phyloP scores from a whole-genome alignment of 2,113 vertebrate species.

The Oxyruncus cristatus region DNA sequence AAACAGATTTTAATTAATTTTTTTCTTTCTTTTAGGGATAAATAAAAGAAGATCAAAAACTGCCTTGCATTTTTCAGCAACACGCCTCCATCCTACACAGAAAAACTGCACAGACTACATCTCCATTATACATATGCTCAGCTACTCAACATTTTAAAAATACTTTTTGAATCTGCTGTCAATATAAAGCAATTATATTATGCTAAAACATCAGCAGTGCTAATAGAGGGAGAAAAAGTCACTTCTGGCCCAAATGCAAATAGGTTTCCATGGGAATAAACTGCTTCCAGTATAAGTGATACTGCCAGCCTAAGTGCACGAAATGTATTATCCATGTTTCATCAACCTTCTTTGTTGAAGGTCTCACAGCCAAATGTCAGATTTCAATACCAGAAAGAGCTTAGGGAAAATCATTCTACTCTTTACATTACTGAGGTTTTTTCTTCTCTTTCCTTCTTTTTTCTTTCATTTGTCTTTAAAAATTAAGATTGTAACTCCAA shows the following conservation, averaged over 20 bases:
- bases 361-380: conserved; percentile 27
- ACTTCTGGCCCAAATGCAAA: conserved; percentile 70
- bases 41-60: conserved; percentile 34
- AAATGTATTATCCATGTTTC: conserved; percentile 25
- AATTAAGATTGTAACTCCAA: conserved; percentile 3
- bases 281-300: conserved; percentile 46
- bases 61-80: not conserved
- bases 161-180: conserved; percentile 54
- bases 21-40: conserved; percentile 26
- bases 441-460: not conserved
- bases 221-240: conserved; percentile 20
- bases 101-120: not conserved
- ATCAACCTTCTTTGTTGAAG: conserved; percentile 47
- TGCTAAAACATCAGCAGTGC: conserved; percentile 54
- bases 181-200: conserved; percentile 71
- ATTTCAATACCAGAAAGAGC: conserved; percentile 15
- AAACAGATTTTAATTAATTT: not conserved
- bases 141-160: conserved; percentile 29
- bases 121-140: conserved; percentile 8
- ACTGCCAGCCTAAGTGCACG: conserved; percentile 35
- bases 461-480: not conserved
- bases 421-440: not conserved
- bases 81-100: conserved; percentile 14
- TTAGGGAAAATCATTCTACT: not conserved
- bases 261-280: conserved; percentile 70